Percentiles rank a stretch among this genome's conserved stretches.
Conservation (phyloP, 2,797 vertebrate genomes). For the Crenuchus spilurus region DNA sequence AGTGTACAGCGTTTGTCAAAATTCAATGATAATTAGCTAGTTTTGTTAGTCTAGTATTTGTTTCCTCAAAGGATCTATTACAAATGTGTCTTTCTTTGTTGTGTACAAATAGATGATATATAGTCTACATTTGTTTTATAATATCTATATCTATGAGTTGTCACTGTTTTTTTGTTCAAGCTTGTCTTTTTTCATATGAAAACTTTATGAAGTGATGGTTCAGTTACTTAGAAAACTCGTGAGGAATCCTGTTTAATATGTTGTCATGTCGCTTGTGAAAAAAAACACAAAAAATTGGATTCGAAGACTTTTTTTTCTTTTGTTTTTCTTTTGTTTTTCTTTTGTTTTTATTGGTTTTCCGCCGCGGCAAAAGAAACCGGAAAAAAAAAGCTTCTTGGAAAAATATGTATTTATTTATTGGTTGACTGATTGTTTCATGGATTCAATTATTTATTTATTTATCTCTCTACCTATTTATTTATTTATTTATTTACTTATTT, state of each 20-base stretch:
- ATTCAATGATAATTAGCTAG: slow-evolving; percentile 99
- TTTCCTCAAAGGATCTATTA: slow-evolving; percentile 99
- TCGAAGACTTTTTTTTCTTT: slow-evolving; percentile 75
- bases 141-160: slow-evolving; percentile 98
- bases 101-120: slow-evolving; percentile 99
- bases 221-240: slow-evolving; percentile 99
- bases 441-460: slow-evolving; percentile 78
- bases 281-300: slow-evolving; percentile 75
- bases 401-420: slow-evolving; percentile 84
- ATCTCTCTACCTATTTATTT: slow-evolving; percentile 68
- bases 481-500: slow-evolving; percentile 83
- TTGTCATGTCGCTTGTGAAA: slow-evolving; percentile 99
- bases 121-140: slow-evolving; percentile 99
- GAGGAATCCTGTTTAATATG: slow-evolving; percentile 99
- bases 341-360: slow-evolving; percentile 79
- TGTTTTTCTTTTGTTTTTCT: slow-evolving; percentile 22
- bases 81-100: slow-evolving; percentile 99
- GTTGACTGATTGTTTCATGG: slow-evolving; percentile 65
- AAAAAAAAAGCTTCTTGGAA: slow-evolving; percentile 81
- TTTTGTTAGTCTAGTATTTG: slow-evolving; percentile 99
- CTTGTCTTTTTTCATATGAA: slow-evolving; percentile 99
- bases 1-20: slow-evolving; percentile 99
- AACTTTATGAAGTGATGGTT: slow-evolving; percentile 98
- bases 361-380: slow-evolving; percentile 94
- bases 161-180: slow-evolving; percentile 98